Percentiles rank a stretch among this genome's conserved stretches.
phyloP scores from a whole-genome alignment of 2,113 vertebrate genomes.

The Oreocharis arfaki region DNA sequence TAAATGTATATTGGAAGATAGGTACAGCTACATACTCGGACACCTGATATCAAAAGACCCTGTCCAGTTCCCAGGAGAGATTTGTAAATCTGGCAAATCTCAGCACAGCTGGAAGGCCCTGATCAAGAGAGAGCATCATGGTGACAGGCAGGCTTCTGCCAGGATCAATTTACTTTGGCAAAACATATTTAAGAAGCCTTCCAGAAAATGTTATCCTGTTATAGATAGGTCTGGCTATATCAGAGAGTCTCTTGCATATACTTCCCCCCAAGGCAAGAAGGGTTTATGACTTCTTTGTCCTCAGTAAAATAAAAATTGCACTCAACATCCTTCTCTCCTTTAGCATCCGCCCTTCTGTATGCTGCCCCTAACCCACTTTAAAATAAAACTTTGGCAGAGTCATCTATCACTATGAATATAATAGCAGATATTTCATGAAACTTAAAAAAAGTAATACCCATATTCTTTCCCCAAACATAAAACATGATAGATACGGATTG shows the following conservation, averaged over 20 bases:
- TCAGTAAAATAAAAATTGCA: neutral
- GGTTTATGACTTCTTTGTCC: neutral
- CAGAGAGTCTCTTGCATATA: neutral
- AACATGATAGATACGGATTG: slow-evolving; percentile 42
- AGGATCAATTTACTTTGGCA: neutral
- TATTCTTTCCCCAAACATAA: slow-evolving; percentile 54
- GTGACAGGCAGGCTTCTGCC: slow-evolving; percentile 24
- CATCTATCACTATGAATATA: neutral
- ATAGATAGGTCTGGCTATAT: neutral
- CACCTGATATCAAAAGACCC: neutral
- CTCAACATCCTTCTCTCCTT: neutral
- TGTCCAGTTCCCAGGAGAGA: neutral
- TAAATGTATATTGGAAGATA: neutral
- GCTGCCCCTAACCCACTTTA: neutral
- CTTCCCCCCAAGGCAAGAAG: neutral
- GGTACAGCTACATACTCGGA: neutral
- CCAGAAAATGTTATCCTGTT: neutral
- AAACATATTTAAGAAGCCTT: neutral
- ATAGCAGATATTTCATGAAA: slow-evolving; percentile 45
- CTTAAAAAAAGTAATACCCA: slow-evolving; percentile 51
- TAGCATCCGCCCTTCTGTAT: neutral
- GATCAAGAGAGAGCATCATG: neutral
- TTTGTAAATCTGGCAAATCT: neutral
- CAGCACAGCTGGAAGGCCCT: neutral
- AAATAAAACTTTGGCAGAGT: neutral